A percentile compares a stretch with the other conserved stretches of the same genome.
Evolutionary conservation across 2,797 vertebrate genomes (phyloP).

Genomic region (Graptemys geographica): DNA sequence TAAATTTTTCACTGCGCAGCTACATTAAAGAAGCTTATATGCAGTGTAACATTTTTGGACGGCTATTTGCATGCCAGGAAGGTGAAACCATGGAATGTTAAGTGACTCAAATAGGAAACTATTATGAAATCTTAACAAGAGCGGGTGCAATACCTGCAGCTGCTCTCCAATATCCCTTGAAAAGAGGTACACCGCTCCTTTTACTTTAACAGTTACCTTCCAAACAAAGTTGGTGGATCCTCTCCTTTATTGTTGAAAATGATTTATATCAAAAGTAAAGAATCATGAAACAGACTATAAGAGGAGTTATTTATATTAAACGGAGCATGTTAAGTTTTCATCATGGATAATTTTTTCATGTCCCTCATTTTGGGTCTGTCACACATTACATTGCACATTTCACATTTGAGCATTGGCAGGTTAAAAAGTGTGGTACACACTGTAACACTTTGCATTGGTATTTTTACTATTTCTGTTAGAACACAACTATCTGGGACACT

Average conservation of each 20-base stretch:
- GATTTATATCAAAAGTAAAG: not conserved
- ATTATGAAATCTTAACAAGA: not conserved
- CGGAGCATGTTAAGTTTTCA: not conserved
- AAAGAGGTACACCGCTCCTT: not conserved
- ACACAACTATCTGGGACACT: not conserved
- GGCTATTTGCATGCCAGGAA: not conserved
- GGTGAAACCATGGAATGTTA: not conserved
- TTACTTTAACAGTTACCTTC: not conserved
- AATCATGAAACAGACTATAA: not conserved
- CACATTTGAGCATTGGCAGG: not conserved
- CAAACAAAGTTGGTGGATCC: not conserved
- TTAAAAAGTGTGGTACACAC: not conserved
- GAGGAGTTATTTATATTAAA: not conserved
- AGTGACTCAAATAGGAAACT: not conserved
- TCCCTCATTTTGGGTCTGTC: constrained; percentile 12
- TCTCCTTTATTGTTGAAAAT: not conserved
- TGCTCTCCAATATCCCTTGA: not conserved
- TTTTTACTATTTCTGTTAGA: not conserved
- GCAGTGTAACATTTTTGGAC: not conserved
- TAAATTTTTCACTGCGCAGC: not conserved
- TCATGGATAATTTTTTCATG: not conserved
- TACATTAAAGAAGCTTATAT: not conserved
- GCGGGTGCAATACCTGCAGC: not conserved
- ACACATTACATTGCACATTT: not conserved
- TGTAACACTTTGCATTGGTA: not conserved